Evolutionary conservation across 2,797 vertebrate genomes (phyloP).

Genomic region (Yasuhikotakia modesta): DNA sequence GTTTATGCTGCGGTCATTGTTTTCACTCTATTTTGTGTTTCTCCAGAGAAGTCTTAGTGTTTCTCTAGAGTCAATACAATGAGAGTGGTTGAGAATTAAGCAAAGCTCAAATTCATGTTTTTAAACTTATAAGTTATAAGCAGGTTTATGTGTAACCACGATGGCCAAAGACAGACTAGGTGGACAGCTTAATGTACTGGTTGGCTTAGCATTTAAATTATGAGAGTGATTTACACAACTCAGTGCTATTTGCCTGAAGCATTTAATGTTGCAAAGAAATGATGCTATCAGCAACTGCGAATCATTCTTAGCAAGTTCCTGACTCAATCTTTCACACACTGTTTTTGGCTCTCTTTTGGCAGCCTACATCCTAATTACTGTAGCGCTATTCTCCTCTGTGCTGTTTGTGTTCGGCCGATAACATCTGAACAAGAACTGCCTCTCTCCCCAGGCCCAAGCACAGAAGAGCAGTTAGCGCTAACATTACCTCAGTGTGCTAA

Average conservation of each 20-base stretch:
- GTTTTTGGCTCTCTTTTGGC: neutral
- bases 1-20: conserved; percentile 1
- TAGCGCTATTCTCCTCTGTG: conserved; percentile 1
- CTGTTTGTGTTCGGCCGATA: conserved; percentile 49
- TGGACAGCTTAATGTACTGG: too few species aligned
- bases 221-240: too few species aligned
- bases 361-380: conserved; percentile 28
- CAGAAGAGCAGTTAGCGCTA: conserved; percentile 34
- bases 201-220: too few species aligned
- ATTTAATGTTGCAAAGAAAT: too few species aligned
- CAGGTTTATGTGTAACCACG: too few species aligned
- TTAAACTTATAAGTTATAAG: too few species aligned
- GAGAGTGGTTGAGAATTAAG: too few species aligned
- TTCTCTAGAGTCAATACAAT: too few species aligned
- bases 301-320: neutral
- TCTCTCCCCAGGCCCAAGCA: conserved; percentile 31
- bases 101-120: too few species aligned
- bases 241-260: too few species aligned
- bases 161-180: too few species aligned
- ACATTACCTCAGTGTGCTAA: conserved; percentile 56
- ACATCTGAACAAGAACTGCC: conserved; percentile 53
- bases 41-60: neutral
- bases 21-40: neutral
- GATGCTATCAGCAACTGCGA: neutral
- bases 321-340: neutral